A percentile compares a stretch with the other conserved stretches of the same genome.
Conservation (phyloP, 2,113 vertebrate genomes). For the Stercorarius parasiticus region DNA sequence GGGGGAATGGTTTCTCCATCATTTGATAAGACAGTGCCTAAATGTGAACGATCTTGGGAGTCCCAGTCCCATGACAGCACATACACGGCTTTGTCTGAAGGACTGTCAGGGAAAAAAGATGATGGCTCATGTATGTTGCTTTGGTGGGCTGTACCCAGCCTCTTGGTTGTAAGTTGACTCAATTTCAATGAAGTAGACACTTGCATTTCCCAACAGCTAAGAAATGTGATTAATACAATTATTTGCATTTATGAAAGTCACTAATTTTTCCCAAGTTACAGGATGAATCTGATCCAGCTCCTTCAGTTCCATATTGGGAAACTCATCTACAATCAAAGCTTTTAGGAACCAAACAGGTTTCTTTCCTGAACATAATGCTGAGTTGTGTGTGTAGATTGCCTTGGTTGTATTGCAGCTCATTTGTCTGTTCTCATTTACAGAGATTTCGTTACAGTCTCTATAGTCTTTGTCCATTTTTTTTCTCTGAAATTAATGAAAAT, state of each 20-base stretch:
- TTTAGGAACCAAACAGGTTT: background rate
- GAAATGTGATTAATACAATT: background rate
- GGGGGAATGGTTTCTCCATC: background rate
- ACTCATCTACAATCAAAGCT: background rate
- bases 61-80: rapidly evolving
- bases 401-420: background rate
- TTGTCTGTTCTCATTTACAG: background rate
- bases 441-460: background rate
- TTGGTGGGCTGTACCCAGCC: background rate
- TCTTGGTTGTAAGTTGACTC: background rate
- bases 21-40: background rate
- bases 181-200: background rate
- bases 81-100: background rate
- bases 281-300: background rate
- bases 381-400: background rate
- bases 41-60: rapidly evolving
- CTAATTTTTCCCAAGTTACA: background rate
- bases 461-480: background rate
- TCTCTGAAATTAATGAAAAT: background rate
- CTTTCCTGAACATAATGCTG: background rate
- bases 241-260: background rate
- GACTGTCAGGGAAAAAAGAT: background rate
- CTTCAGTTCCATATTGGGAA: background rate
- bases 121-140: background rate
- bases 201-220: background rate